Evolutionary conservation across 1,140 invertebrate genomes (phyloP).

Genomic region (Monomorium pharaonis): DNA sequence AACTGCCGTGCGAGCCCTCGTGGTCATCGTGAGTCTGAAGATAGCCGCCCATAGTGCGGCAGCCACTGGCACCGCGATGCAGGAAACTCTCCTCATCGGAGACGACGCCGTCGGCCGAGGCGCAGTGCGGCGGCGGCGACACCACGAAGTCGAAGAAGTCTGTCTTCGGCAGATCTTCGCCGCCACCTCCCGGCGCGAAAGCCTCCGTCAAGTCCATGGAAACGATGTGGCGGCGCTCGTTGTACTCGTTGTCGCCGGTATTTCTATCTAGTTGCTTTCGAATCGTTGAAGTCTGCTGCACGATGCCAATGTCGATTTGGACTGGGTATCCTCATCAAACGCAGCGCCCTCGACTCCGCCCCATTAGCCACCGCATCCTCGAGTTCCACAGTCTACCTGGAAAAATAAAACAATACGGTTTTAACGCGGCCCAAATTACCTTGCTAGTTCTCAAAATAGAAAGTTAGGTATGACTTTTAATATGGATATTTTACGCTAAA

Average conservation of each 20-base stretch:
- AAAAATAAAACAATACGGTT: background rate
- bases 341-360: conserved; percentile 32
- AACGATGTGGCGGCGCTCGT: conserved; percentile 16
- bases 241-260: conserved; percentile 4
- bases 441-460: background rate
- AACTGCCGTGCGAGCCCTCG: conserved; percentile 70
- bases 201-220: conserved; percentile 92
- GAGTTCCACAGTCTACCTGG: conserved; percentile 44
- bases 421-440: background rate
- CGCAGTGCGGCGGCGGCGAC: conserved; percentile 88
- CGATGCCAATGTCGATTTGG: background rate
- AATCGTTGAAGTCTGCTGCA: background rate
- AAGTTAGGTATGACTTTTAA: background rate
- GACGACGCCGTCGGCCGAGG: conserved; percentile 80
- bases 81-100: conserved; percentile 82
- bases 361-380: conserved; percentile 77
- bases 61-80: conserved; percentile 71
- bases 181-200: conserved; percentile 85
- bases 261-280: background rate
- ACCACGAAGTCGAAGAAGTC: conserved; percentile 95
- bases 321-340: conserved; percentile 35
- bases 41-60: conserved; percentile 75
- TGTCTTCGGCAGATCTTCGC: conserved; percentile 90
- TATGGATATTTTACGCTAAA: background rate
- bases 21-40: conserved; percentile 77